These are phyloP conservation scores for Atta texana DNA, from an alignment of 1,140 invertebrate genomes.

Conservation along the genomic window DNA sequence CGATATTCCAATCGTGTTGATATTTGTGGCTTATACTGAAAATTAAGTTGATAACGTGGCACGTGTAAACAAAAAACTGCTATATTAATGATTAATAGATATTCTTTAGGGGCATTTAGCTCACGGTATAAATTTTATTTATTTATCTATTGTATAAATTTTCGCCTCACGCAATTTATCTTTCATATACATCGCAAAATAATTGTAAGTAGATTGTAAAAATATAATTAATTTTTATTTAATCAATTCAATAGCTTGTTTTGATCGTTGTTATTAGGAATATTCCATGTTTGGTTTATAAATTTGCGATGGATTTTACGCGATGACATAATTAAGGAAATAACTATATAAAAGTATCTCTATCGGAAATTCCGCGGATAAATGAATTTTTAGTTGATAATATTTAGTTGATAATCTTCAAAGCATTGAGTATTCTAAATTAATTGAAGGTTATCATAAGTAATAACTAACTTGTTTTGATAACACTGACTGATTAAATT, in stretches of 20 bases:
- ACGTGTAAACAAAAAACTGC: not conserved
- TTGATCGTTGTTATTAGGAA: conserved; percentile 23
- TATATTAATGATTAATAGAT: conserved; percentile 47
- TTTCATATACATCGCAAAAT: not conserved
- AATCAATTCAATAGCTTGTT: not conserved
- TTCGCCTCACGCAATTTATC: not conserved
- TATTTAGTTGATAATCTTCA: not conserved
- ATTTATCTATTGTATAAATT: conserved; percentile 44
- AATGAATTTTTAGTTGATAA: not conserved
- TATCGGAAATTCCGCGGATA: conserved; percentile 39
- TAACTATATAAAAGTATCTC: not conserved
- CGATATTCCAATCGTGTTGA: not conserved
- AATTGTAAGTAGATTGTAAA: not conserved
- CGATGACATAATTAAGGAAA: conserved; percentile 33
- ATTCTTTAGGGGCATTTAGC: conserved; percentile 63
- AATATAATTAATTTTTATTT: not conserved
- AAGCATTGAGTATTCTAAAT: not conserved
- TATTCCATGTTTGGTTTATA: not conserved
- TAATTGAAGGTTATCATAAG: conserved; percentile 1
- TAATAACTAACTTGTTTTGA: not conserved
- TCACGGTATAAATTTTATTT: not conserved
- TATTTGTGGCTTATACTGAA: not conserved
- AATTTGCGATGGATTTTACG: not conserved
- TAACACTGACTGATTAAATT: not conserved
- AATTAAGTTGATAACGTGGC: not conserved